A percentile compares a stretch with the other conserved stretches of the same genome.
These are phyloP conservation scores for Ichneumoninae sp. DNA, from an alignment of 2,888 invertebrate species.

Conservation along the genomic window DNA sequence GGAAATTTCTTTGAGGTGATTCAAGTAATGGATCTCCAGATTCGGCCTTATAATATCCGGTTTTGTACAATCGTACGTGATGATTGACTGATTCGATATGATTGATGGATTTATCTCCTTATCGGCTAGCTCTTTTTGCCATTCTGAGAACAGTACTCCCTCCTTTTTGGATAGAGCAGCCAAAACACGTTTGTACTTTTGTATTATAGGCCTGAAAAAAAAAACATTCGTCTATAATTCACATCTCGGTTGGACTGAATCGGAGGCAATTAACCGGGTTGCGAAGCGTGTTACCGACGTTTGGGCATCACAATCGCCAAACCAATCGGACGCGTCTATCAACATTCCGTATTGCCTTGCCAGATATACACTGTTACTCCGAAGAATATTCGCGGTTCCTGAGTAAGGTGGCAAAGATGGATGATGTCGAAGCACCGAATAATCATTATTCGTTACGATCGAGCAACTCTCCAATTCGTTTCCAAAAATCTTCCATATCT, in stretches of 20 bases:
- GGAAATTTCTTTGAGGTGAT: constrained; percentile 60
- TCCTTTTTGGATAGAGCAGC: constrained; percentile 66
- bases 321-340: constrained; percentile 78
- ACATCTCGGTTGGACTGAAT: not conserved
- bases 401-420: constrained; percentile 89
- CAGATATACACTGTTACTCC: constrained; percentile 87
- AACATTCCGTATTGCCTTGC: constrained; percentile 72
- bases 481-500: constrained; percentile 91
- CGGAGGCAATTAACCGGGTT: not conserved
- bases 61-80: constrained; percentile 51
- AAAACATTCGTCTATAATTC: not conserved
- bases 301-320: constrained; percentile 74
- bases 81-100: constrained; percentile 55
- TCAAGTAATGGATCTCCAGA: constrained; percentile 50
- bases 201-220: constrained; percentile 72
- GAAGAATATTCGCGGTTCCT: constrained; percentile 88
- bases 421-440: constrained; percentile 87
- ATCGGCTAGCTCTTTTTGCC: constrained; percentile 62
- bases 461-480: constrained; percentile 90
- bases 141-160: constrained; percentile 55
- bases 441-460: constrained; percentile 77
- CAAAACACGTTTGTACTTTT: constrained; percentile 71
- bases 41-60: constrained; percentile 54
- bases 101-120: constrained; percentile 47
- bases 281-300: constrained; percentile 65